These are phyloP conservation scores for Drosophila merina DNA, from an alignment of 2,888 invertebrate species.

Conservation along the genomic window DNA sequence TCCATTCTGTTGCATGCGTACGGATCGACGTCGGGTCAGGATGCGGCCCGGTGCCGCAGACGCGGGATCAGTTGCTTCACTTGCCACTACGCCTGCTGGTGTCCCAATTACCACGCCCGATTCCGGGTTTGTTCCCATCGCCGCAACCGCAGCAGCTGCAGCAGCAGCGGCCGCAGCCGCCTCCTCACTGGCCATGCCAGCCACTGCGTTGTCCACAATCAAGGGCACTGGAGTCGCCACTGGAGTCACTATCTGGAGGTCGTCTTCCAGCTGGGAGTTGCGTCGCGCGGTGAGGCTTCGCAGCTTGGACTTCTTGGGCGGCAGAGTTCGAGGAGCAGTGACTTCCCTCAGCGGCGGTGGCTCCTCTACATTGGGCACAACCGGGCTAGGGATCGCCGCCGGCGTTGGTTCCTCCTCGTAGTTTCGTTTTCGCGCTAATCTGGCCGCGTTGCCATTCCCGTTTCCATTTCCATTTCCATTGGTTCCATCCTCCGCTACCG, in stretches of 20 bases:
- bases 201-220: conserved; percentile 71
- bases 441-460: conserved; percentile 53
- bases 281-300: conserved; percentile 66
- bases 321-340: conserved; percentile 74
- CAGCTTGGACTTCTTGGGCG: conserved; percentile 80
- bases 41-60: conserved; percentile 61
- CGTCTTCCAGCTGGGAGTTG: conserved; percentile 70
- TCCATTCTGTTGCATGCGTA: conserved; percentile 79
- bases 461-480: conserved; percentile 8
- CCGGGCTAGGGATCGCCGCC: conserved; percentile 5
- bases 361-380: conserved; percentile 50
- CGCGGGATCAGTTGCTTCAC: conserved; percentile 27
- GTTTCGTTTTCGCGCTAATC: conserved; percentile 79
- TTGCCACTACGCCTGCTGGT: conserved; percentile 39
- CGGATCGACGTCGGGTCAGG: conserved; percentile 77
- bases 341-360: conserved; percentile 55
- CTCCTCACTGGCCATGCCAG: conserved; percentile 73
- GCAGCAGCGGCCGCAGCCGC: conserved; percentile 27
- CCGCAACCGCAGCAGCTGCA: conserved; percentile 18
- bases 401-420: conserved; percentile 76
- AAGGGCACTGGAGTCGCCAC: conserved; percentile 31
- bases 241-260: conserved; percentile 27
- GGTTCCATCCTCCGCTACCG: conserved; percentile 37
- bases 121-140: conserved; percentile 15
- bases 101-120: conserved; percentile 16